Evolutionary conservation across 2,113 vertebrate genomes (phyloP).

Genomic region (Peromyscus leucopus): DNA sequence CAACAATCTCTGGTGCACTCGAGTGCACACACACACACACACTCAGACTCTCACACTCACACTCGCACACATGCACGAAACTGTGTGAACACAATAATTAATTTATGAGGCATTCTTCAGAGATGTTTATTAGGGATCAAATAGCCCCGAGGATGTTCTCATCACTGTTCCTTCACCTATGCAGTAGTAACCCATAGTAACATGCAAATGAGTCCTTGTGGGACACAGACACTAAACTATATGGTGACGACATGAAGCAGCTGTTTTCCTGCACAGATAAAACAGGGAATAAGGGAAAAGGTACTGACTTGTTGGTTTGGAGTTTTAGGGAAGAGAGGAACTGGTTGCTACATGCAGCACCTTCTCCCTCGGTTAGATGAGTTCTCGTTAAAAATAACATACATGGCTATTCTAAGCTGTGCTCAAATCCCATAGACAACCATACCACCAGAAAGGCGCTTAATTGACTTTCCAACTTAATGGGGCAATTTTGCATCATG

Average conservation of each 20-base stretch:
- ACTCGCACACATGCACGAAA: background rate
- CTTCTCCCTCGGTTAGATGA: background rate
- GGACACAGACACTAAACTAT: slow-evolving; percentile 1
- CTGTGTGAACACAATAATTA: background rate
- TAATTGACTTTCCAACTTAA: slow-evolving; percentile 26
- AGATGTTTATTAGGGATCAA: background rate
- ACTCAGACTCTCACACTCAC: no score
- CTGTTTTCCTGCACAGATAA: slow-evolving; percentile 12
- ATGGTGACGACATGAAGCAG: background rate
- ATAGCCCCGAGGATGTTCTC: slow-evolving; percentile 20
- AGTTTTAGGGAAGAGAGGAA: background rate
- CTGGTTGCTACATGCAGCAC: background rate
- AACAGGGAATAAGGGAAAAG: background rate
- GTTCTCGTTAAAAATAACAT: background rate
- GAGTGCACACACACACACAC: background rate
- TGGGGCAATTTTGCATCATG: background rate
- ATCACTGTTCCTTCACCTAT: background rate
- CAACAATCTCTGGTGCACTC: no score
- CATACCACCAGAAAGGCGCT: background rate
- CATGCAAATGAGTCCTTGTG: background rate
- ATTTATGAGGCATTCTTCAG: background rate
- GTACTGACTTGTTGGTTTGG: background rate
- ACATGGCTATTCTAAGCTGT: background rate
- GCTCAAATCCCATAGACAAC: background rate
- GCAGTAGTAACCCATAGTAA: background rate